Evolutionary conservation across 2,113 vertebrate species (phyloP).

Genomic region (Electrona antarctica): DNA sequence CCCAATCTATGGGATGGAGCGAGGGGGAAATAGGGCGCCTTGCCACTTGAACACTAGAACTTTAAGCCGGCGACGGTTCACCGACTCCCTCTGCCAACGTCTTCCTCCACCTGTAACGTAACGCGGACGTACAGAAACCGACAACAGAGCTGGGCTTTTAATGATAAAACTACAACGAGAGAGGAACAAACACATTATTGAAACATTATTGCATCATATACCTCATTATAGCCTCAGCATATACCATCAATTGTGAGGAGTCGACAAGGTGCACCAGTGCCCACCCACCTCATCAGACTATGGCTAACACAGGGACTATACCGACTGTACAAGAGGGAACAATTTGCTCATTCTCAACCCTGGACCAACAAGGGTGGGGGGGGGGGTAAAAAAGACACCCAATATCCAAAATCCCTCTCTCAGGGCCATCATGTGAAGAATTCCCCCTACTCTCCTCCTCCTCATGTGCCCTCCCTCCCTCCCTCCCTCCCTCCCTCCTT

Average conservation of each 20-base stretch:
- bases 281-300: conserved; percentile 70
- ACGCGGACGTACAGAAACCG: conserved; percentile 49
- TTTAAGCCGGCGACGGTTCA: conserved; percentile 72
- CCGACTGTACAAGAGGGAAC: conserved; percentile 71
- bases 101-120: conserved; percentile 67
- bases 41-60: conserved; percentile 76
- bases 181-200: conserved; percentile 17
- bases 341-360: conserved; percentile 81
- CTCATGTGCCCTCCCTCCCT: conserved; percentile 53
- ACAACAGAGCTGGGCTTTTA: conserved; percentile 43
- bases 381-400: conserved; percentile 74
- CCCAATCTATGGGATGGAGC: conserved; percentile 80
- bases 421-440: conserved; percentile 84
- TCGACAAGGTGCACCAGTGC: conserved; percentile 50
- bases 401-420: conserved; percentile 84
- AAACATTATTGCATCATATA: neutral
- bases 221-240: too few species aligned
- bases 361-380: conserved; percentile 36
- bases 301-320: conserved; percentile 51
- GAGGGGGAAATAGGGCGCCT: conserved; percentile 74
- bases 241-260: conserved; percentile 15
- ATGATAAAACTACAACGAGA: conserved; percentile 24
- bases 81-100: conserved; percentile 60
- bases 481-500: conserved; percentile 47
- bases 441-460: conserved; percentile 70